A percentile compares a stretch with the other conserved stretches of the same genome.
phyloP scores from a whole-genome alignment of 2,888 invertebrate genomes.

The Branchipolynoe longqiensis region DNA sequence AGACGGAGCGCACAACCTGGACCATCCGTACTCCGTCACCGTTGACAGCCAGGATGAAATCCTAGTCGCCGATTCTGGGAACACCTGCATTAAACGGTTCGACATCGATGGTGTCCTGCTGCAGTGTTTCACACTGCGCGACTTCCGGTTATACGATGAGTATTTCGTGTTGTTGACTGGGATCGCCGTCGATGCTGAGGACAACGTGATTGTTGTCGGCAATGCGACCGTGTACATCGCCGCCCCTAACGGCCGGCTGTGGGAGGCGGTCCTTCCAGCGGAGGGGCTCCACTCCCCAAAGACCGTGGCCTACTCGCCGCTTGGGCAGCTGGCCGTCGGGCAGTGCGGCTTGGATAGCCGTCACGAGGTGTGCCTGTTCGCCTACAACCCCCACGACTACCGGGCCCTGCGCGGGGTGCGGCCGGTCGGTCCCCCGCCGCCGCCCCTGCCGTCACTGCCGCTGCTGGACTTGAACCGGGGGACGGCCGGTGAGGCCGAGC shows the following conservation, averaged over 20 bases:
- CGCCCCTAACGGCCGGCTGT: slow-evolving; percentile 77
- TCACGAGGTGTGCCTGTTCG: slow-evolving; percentile 75
- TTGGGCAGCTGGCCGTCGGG: slow-evolving; percentile 74
- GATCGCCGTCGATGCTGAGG: slow-evolving; percentile 75
- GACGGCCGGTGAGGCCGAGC: too few relatives aligned
- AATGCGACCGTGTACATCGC: slow-evolving; percentile 77
- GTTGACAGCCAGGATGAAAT: slow-evolving; percentile 76
- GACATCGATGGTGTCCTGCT: slow-evolving; percentile 76
- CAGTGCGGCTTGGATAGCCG: slow-evolving; percentile 70
- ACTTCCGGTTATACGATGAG: slow-evolving; percentile 74
- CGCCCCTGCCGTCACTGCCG: too few relatives aligned
- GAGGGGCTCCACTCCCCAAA: slow-evolving; percentile 77
- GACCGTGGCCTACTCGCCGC: slow-evolving; percentile 73
- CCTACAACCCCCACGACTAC: slow-evolving; percentile 77
- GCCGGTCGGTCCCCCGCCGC: too few relatives aligned
- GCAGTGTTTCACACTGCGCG: slow-evolving; percentile 71
- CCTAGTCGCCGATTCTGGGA: slow-evolving; percentile 78
- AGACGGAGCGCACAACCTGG: slow-evolving; percentile 72
- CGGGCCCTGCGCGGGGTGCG: slow-evolving; percentile 69
- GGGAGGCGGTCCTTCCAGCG: slow-evolving; percentile 76
- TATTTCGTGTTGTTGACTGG: slow-evolving; percentile 74
- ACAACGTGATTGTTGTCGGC: slow-evolving; percentile 77
- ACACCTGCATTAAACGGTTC: slow-evolving; percentile 78
- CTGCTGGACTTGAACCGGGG: too few relatives aligned
- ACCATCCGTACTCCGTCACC: slow-evolving; percentile 79